Evolutionary conservation across 2,888 invertebrate genomes (phyloP).

Genomic region (Quadroppia sp.): DNA sequence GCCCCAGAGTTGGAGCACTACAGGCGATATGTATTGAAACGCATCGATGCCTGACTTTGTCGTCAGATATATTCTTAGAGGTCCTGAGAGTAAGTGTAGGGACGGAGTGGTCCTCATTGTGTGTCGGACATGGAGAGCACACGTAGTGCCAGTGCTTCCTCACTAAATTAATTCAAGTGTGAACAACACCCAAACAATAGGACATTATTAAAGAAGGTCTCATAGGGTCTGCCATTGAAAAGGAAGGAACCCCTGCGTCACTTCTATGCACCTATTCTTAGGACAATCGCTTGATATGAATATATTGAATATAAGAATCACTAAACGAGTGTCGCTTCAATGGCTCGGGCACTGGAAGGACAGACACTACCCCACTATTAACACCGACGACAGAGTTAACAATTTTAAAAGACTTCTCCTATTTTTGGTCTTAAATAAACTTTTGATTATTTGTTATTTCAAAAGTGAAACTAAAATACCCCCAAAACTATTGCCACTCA

Average conservation of each 20-base stretch:
- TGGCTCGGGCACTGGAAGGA: constrained; percentile 13
- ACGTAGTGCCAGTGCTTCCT: not conserved
- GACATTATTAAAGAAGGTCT: constrained; percentile 30
- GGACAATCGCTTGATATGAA: constrained; percentile 32
- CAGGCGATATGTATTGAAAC: constrained; percentile 20
- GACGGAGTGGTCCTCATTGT: not conserved
- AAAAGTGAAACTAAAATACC: not conserved
- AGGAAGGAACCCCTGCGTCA: constrained; percentile 28
- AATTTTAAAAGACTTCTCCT: constrained; percentile 23
- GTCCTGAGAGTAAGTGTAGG: not conserved
- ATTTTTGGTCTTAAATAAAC: not conserved
- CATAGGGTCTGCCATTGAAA: constrained; percentile 12
- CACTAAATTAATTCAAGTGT: constrained; percentile 36
- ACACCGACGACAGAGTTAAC: constrained; percentile 24
- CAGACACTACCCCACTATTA: not conserved
- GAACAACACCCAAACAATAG: constrained; percentile 22
- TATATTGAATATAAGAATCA: constrained; percentile 33
- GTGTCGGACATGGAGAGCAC: not conserved
- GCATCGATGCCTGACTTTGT: constrained; percentile 28
- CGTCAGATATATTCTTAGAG: constrained; percentile 26
- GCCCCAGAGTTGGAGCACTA: constrained; percentile 8
- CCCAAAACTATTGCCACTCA: constrained; percentile 9
- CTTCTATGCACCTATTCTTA: constrained; percentile 34
- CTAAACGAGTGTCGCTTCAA: constrained; percentile 30
- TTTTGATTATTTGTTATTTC: constrained; percentile 20